Conservation (phyloP, 2,797 vertebrate species). For the Hipposideros larvatus region DNA sequence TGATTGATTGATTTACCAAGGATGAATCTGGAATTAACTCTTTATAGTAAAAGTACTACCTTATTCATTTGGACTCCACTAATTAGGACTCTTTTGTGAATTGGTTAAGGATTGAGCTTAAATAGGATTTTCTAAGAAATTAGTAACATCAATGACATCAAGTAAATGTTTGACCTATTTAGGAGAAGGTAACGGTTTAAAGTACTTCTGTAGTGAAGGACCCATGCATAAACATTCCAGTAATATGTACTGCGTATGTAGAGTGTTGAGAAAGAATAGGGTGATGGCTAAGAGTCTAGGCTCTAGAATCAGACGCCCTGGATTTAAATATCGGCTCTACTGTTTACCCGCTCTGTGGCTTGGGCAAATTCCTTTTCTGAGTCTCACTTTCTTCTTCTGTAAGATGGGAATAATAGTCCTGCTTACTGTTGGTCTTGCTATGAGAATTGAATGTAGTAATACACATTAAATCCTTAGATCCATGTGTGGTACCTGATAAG, state of each 20-base stretch:
- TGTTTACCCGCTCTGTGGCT: not conserved
- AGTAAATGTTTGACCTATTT: not conserved
- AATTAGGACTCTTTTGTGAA: conserved; percentile 18
- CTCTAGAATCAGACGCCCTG: not conserved
- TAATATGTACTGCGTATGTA: not conserved
- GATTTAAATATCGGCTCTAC: not conserved
- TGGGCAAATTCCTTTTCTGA: not conserved
- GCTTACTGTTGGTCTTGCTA: not conserved
- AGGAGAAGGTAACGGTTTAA: not conserved
- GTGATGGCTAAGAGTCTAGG: not conserved
- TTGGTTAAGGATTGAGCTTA: not conserved
- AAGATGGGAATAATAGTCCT: not conserved
- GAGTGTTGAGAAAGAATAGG: not conserved
- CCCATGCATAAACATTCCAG: not conserved
- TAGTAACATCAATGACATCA: not conserved
- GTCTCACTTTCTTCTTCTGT: conserved; percentile 28
- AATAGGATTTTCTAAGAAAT: conserved; percentile 25
- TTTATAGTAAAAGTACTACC: not conserved
- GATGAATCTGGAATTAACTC: not conserved
- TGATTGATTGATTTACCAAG: not conserved
- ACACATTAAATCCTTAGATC: not conserved
- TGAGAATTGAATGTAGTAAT: not conserved
- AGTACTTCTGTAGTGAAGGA: not conserved
- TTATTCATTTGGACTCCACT: not conserved
- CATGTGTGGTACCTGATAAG: not conserved